Conservation (phyloP, 2,888 invertebrate genomes). For the Listrodromus nycthemerus region DNA sequence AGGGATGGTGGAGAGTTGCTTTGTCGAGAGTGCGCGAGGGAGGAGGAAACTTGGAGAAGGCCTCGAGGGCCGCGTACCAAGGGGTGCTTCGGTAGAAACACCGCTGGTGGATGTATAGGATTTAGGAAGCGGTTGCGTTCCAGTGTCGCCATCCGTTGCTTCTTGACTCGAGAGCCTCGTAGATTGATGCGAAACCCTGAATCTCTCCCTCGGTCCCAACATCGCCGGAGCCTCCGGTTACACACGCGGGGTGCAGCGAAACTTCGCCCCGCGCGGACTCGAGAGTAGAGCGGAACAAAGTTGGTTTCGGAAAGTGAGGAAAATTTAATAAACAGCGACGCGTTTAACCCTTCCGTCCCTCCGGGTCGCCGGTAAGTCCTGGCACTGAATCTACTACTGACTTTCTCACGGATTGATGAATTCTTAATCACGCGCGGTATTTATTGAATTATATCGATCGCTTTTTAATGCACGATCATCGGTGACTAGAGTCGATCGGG, state of each 20-base stretch:
- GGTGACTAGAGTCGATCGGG: neutral
- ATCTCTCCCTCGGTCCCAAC: constrained; percentile 10
- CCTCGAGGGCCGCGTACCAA: constrained; percentile 8
- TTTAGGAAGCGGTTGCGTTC: constrained; percentile 35
- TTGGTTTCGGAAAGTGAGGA: neutral
- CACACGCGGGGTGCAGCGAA: neutral
- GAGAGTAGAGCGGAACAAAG: neutral
- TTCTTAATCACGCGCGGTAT: neutral
- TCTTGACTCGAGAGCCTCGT: constrained; percentile 52
- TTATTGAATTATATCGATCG: neutral
- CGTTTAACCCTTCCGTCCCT: neutral
- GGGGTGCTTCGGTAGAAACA: constrained; percentile 7
- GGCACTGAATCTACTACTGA: neutral
- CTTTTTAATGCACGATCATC: neutral
- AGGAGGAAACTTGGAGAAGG: constrained; percentile 50
- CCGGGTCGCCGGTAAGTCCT: neutral
- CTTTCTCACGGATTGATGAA: neutral
- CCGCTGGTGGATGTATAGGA: constrained; percentile 11
- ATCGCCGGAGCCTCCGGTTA: neutral
- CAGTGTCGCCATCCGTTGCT: constrained; percentile 41
- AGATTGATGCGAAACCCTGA: constrained; percentile 66
- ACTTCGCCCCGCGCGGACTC: neutral
- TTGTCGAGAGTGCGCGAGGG: neutral
- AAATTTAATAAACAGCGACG: constrained; percentile 15
- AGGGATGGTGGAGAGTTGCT: neutral